Percentiles rank a stretch among this genome's conserved stretches.
Evolutionary conservation across 2,113 vertebrate species (phyloP).

Genomic region (Xyliphius kryptos): DNA sequence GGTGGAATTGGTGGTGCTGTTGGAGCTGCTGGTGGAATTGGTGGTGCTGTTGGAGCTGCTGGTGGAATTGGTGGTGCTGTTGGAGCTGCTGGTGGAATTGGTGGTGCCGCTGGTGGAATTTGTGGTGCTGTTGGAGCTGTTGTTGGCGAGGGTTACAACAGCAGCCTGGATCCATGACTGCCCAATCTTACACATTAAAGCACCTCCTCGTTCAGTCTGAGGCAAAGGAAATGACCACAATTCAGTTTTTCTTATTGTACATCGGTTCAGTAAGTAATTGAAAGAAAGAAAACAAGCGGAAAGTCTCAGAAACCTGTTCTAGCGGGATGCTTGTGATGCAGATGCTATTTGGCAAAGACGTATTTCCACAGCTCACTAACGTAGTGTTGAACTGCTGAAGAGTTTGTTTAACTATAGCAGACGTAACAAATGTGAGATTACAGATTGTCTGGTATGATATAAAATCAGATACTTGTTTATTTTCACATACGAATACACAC

Average conservation of each 20-base stretch:
- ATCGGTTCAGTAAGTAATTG: no score
- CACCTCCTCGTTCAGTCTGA: slow-evolving; percentile 27
- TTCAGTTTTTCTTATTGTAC: no score
- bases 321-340: slow-evolving; percentile 20
- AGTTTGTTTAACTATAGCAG: slow-evolving; percentile 27
- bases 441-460: no score
- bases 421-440: not conserved
- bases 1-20: no score
- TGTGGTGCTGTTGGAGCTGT: no score
- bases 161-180: slow-evolving; percentile 31
- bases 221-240: not conserved
- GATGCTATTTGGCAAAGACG: slow-evolving; percentile 28
- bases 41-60: no score
- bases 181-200: slow-evolving; percentile 34
- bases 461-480: no score
- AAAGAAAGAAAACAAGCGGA: no score
- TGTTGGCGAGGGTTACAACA: slow-evolving; percentile 3
- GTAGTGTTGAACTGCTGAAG: slow-evolving; percentile 31
- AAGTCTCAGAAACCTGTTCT: slow-evolving; percentile 23
- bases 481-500: not conserved
- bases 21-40: no score
- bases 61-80: no score
- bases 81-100: no score
- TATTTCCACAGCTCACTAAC: slow-evolving; percentile 29
- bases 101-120: no score